Evolutionary conservation across 1,140 invertebrate species (phyloP).

Genomic region (Euwallacea similis): DNA sequence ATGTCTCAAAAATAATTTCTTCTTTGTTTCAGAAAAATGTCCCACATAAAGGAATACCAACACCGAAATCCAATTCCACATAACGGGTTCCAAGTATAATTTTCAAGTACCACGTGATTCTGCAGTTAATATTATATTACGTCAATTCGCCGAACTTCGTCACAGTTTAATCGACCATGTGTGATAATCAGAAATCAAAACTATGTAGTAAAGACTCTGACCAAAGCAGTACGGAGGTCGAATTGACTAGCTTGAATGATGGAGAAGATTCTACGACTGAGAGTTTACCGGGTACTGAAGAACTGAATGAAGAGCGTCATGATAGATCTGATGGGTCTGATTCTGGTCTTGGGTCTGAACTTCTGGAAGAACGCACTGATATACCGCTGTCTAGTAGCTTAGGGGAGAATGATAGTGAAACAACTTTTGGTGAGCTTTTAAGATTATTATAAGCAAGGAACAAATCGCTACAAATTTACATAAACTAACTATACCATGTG

Average conservation of each 20-base stretch:
- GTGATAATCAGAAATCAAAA: no score
- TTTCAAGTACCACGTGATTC: no score
- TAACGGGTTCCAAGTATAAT: slow-evolving; percentile 7
- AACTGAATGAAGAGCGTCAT: slow-evolving; percentile 49
- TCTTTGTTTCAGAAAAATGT: slow-evolving; percentile 24
- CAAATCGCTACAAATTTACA: not conserved
- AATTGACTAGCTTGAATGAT: slow-evolving; percentile 33
- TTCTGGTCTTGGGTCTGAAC: slow-evolving; percentile 65
- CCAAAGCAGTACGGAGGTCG: slow-evolving; percentile 5
- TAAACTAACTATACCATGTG: not conserved
- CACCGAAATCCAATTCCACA: slow-evolving; percentile 18
- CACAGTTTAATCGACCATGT: no score
- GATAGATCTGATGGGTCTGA: slow-evolving; percentile 76
- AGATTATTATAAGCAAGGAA: no score
- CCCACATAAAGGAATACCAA: slow-evolving; percentile 23
- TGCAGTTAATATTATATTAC: no score
- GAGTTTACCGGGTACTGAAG: slow-evolving; percentile 49
- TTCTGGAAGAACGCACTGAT: slow-evolving; percentile 53
- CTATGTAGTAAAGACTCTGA: no score
- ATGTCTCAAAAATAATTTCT: not conserved
- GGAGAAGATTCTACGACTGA: slow-evolving; percentile 53
- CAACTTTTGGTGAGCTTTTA: slow-evolving; percentile 51
- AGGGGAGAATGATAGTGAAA: slow-evolving; percentile 59
- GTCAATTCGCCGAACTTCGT: no score
- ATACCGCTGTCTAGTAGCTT: slow-evolving; percentile 51